Evolutionary conservation across 1,140 invertebrate species (phyloP).

Genomic region (Harlomillsia oculata): DNA sequence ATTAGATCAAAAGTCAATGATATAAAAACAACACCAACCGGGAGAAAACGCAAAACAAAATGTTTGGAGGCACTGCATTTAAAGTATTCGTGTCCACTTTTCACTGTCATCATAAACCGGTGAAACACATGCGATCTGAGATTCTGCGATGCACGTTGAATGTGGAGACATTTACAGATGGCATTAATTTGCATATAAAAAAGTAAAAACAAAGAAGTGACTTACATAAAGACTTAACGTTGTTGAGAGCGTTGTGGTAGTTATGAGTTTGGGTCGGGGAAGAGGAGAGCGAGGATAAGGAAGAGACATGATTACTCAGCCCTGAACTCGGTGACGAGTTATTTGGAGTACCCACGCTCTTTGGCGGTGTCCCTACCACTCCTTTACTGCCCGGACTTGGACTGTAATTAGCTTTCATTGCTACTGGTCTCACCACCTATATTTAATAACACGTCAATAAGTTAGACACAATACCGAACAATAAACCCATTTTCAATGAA

Average conservation of each 20-base stretch:
- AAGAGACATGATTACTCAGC: constrained; percentile 46
- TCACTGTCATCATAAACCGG: no score
- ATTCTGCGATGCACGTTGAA: no score
- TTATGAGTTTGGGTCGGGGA: constrained; percentile 30
- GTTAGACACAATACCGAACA: background rate
- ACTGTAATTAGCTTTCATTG: constrained; percentile 26
- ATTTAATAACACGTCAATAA: background rate
- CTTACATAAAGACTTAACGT: constrained; percentile 27
- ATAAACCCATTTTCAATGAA: background rate
- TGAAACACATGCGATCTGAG: no score
- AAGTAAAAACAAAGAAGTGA: background rate
- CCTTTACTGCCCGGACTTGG: constrained; percentile 22
- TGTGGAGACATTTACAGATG: no score
- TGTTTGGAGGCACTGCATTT: no score
- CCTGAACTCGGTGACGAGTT: constrained; percentile 51
- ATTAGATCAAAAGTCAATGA: no score
- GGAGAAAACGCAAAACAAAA: no score
- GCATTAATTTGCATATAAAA: no score
- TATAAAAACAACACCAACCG: no score
- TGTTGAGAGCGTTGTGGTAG: constrained; percentile 31
- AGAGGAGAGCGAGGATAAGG: constrained; percentile 37
- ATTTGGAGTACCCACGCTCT: constrained; percentile 43
- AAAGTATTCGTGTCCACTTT: no score
- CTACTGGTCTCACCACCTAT: constrained; percentile 31
- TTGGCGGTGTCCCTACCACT: constrained; percentile 23